A percentile compares a stretch with the other conserved stretches of the same genome.
phyloP scores from a whole-genome alignment of 2,888 invertebrate species.

The Eucera pruinosa region DNA sequence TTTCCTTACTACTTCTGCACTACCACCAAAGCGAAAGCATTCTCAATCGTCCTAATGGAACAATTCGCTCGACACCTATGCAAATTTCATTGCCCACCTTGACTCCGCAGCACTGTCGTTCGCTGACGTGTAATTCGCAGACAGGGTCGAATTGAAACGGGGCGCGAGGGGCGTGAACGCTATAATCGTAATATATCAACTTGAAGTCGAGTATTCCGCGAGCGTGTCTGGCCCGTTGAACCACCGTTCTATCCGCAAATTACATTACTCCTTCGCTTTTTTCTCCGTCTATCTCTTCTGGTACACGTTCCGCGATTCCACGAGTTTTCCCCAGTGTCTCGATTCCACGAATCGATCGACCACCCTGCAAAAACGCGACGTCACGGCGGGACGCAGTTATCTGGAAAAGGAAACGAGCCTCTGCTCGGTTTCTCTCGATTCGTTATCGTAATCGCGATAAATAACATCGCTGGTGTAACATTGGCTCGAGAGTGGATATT shows the following conservation, averaged over 20 bases:
- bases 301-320: constrained; percentile 18
- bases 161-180: constrained; percentile 22
- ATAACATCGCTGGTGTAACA: not conserved
- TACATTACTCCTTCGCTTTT: constrained; percentile 32
- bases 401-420: constrained; percentile 55
- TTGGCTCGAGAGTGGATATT: not conserved
- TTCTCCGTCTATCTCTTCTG: not conserved
- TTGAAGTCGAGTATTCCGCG: not conserved
- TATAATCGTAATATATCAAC: constrained; percentile 35
- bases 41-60: constrained; percentile 14
- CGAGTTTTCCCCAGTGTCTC: constrained; percentile 35
- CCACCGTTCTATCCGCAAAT: constrained; percentile 36
- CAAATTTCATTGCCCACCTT: not conserved
- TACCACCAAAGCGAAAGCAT: not conserved
- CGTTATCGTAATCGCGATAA: constrained; percentile 20
- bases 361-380: constrained; percentile 27
- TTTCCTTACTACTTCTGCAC: not conserved
- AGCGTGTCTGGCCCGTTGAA: constrained; percentile 5
- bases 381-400: constrained; percentile 45
- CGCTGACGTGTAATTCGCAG: constrained; percentile 12
- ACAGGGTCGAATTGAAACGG: constrained; percentile 44
- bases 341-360: constrained; percentile 46
- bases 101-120: constrained; percentile 17
- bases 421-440: constrained; percentile 29
- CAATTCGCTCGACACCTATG: not conserved